phyloP scores from a whole-genome alignment of 2,113 vertebrate genomes.

The Leucopternis melanops region DNA sequence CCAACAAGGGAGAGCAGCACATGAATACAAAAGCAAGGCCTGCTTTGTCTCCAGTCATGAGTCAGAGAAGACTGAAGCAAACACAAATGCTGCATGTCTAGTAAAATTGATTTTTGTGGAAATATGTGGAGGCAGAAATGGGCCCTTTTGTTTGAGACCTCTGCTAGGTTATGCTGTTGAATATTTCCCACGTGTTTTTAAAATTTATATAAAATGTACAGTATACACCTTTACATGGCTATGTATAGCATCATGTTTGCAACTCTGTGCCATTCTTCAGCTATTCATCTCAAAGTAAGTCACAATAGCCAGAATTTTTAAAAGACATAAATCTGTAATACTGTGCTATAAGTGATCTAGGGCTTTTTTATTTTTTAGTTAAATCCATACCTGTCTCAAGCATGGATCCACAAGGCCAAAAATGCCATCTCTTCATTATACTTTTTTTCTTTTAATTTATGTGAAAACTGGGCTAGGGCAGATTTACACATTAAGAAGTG shows the following conservation, averaged over 20 bases:
- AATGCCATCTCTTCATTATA: not conserved
- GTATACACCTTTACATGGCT: not conserved
- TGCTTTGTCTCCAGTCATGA: not conserved
- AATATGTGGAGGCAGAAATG: not conserved
- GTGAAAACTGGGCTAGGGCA: not conserved
- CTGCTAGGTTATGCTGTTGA: not conserved
- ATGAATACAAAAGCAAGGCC: not conserved
- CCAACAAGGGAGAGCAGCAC: constrained; percentile 15
- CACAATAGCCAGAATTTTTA: constrained; percentile 11
- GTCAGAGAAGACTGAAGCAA: constrained; percentile 22
- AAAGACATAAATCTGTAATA: not conserved
- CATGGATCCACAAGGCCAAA: constrained; percentile 22
- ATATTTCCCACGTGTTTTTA: not conserved
- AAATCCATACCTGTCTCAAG: not conserved
- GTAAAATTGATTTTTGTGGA: not conserved
- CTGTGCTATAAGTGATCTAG: not conserved
- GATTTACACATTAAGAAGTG: not conserved
- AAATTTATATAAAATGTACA: constrained; percentile 9
- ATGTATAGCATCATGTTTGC: constrained; percentile 15
- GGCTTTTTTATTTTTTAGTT: not conserved
- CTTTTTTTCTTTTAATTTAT: constrained; percentile 3
- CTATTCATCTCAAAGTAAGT: constrained; percentile 45
- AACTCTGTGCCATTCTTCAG: constrained; percentile 45
- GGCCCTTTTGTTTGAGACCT: not conserved
- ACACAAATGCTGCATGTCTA: not conserved